Evolutionary conservation across 2,797 vertebrate genomes (phyloP).

Genomic region (Eospalax fontanierii): DNA sequence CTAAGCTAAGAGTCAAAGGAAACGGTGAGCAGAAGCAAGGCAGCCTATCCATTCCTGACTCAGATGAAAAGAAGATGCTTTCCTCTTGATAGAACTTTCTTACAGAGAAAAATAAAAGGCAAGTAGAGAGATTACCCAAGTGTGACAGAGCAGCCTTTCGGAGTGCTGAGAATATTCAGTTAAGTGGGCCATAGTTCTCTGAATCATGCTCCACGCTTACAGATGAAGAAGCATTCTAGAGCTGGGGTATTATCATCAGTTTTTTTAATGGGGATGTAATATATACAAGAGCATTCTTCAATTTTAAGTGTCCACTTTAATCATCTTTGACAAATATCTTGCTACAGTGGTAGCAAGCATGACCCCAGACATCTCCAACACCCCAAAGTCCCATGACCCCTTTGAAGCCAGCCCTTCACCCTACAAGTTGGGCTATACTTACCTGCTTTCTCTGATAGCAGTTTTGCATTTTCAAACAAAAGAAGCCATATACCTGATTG

Average conservation of each 20-base stretch:
- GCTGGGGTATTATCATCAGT: neutral
- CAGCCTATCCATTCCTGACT: neutral
- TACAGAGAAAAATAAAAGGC: conserved; percentile 41
- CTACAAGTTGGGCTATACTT: neutral
- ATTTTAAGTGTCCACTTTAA: neutral
- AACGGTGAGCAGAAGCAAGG: neutral
- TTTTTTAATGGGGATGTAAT: neutral
- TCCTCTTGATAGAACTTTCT: neutral
- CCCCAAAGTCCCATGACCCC: accelerated
- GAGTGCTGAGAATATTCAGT: neutral
- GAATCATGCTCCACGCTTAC: neutral
- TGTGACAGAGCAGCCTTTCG: neutral
- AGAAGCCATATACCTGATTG: neutral
- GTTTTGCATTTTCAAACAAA: conserved; percentile 51
- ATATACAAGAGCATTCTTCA: neutral
- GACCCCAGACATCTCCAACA: neutral
- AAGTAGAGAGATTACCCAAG: neutral
- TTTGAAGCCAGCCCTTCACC: neutral
- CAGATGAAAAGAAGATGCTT: neutral
- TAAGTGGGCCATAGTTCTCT: neutral
- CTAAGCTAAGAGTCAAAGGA: neutral
- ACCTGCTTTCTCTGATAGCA: neutral
- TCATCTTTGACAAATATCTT: conserved; percentile 4
- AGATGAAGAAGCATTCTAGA: neutral
- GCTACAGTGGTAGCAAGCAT: neutral